These are phyloP conservation scores for Saxidomus purpurata DNA, from an alignment of 1,140 invertebrate genomes.

Conservation along the genomic window DNA sequence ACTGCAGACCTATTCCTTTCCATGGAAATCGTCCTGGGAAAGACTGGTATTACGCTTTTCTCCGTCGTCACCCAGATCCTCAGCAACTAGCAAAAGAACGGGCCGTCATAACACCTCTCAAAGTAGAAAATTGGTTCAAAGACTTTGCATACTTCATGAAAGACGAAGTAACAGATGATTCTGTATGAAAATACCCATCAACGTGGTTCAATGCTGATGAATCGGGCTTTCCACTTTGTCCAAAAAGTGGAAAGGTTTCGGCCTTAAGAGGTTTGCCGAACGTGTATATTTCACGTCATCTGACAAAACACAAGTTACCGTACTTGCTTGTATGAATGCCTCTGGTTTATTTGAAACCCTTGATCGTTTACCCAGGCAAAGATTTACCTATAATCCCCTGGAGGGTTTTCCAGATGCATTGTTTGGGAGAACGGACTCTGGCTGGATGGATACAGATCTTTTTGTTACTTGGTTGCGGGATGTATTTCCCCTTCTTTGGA, in stretches of 20 bases:
- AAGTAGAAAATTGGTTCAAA: constrained; percentile 50
- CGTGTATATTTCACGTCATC: neutral
- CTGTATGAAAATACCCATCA: neutral
- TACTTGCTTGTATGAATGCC: no score
- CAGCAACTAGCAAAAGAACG: constrained; percentile 45
- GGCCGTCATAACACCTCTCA: constrained; percentile 27
- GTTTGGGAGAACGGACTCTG: no score
- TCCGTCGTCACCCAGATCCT: constrained; percentile 31
- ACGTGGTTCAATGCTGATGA: constrained; percentile 59
- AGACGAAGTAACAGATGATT: neutral
- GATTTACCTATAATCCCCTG: no score
- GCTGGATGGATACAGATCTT: no score
- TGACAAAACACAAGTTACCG: no score
- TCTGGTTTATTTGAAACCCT: no score
- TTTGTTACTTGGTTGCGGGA: no score
- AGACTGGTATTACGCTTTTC: constrained; percentile 35
- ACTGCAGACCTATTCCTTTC: constrained; percentile 34
- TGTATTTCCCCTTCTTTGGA: no score
- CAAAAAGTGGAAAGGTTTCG: constrained; percentile 37
- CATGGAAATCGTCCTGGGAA: constrained; percentile 39
- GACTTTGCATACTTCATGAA: constrained; percentile 34
- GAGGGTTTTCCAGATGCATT: no score
- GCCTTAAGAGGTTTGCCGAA: constrained; percentile 27
- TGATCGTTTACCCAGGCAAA: no score
- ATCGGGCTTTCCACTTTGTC: constrained; percentile 48